Percentiles rank a stretch among this genome's conserved stretches.
phyloP scores from a whole-genome alignment of 2,888 invertebrate species.

The Xestia ashworthii region DNA sequence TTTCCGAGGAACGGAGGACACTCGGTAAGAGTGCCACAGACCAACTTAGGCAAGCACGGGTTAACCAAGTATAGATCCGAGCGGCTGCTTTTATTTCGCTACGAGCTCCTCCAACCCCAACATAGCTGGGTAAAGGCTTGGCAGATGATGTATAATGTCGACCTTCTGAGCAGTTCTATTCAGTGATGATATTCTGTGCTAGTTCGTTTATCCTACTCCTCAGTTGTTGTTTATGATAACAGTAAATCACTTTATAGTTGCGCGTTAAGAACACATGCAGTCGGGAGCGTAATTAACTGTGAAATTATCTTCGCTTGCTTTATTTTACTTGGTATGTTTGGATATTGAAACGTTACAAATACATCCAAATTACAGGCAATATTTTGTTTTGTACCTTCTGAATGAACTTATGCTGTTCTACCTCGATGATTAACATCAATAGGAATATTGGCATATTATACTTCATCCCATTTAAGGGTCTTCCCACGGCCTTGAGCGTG shows the following conservation, averaged over 20 bases:
- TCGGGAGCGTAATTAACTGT: conserved; percentile 39
- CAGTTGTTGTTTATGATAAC: conserved; percentile 60
- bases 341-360: conserved; percentile 3
- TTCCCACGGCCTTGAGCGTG: no score
- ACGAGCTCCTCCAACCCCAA: background rate
- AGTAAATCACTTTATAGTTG: conserved; percentile 59
- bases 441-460: background rate
- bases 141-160: background rate
- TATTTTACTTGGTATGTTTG: conserved; percentile 8
- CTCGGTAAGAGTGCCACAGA: no score
- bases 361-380: background rate
- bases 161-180: conserved; percentile 17
- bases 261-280: conserved; percentile 46
- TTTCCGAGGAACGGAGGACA: no score
- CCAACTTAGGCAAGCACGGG: no score
- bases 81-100: no score
- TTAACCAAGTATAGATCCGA: no score
- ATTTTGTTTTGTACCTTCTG: background rate
- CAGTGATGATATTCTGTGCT: conserved; percentile 48
- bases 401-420: no score
- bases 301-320: conserved; percentile 37
- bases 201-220: conserved; percentile 57
- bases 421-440: background rate
- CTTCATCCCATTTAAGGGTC: no score
- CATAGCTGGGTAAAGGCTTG: background rate